Percentiles rank a stretch among this genome's conserved stretches.
Conservation (phyloP, 2,113 vertebrate genomes). For the Cavia porcellus region DNA sequence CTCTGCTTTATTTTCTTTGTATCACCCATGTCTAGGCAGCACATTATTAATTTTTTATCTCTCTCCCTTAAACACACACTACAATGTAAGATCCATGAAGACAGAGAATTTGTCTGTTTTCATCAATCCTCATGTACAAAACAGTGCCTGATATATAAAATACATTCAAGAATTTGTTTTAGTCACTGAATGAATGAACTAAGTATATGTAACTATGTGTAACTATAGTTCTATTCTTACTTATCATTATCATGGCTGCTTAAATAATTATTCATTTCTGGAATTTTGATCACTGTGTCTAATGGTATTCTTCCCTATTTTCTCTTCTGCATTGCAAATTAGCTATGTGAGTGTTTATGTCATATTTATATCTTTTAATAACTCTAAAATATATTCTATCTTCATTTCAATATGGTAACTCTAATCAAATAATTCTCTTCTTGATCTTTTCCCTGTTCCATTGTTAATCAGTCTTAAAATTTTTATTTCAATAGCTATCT, state of each 20-base stretch:
- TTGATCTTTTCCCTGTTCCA: not conserved
- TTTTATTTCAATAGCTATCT: not conserved
- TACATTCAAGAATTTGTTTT: not conserved
- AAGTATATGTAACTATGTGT: not conserved
- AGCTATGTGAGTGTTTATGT: not conserved
- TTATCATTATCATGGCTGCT: not conserved
- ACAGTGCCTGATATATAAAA: not conserved
- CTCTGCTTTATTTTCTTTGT: not conserved
- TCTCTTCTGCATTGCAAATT: not conserved
- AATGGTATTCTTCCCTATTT: not conserved
- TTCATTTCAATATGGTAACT: not conserved
- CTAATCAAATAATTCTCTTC: not conserved
- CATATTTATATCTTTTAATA: not conserved
- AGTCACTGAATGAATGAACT: not conserved
- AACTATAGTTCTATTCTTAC: not conserved
- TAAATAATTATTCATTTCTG: not conserved
- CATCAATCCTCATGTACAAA: not conserved
- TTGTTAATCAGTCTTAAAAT: not conserved
- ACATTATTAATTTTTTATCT: not conserved
- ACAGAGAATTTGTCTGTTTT: not conserved
- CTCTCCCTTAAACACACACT: not conserved
- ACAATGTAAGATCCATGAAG: not conserved
- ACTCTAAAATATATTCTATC: not conserved
- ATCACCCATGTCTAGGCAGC: not conserved
- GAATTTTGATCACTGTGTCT: not conserved